Conservation (phyloP, 2,888 invertebrate genomes). For the Synergus laeviventris region DNA sequence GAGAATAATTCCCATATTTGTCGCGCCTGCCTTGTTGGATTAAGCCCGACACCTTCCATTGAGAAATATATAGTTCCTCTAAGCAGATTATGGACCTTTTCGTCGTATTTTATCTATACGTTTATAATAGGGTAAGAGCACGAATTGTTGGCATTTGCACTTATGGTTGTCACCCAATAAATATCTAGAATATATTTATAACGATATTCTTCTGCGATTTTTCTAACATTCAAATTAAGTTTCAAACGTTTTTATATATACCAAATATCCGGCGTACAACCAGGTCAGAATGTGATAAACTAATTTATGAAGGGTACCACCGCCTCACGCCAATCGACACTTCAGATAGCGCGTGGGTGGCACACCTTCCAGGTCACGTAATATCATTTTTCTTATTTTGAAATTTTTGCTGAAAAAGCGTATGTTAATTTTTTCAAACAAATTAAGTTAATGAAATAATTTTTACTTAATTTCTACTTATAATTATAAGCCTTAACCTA, state of each 20-base stretch:
- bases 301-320: slow-evolving; percentile 37
- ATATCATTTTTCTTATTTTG: slow-evolving; percentile 12
- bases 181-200: background rate
- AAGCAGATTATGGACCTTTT: background rate
- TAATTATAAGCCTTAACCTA: background rate
- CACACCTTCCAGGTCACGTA: slow-evolving; percentile 36
- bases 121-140: too few species aligned
- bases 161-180: too few species aligned
- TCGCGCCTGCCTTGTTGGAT: background rate
- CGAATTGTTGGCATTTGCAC: too few species aligned
- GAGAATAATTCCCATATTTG: background rate
- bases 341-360: slow-evolving; percentile 11
- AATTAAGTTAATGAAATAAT: background rate
- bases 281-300: slow-evolving; percentile 37
- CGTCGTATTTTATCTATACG: background rate
- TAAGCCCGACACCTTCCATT: background rate
- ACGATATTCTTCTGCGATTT: background rate
- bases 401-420: slow-evolving; percentile 2
- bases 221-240: background rate
- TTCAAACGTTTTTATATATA: background rate
- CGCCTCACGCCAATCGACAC: slow-evolving; percentile 28
- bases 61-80: background rate
- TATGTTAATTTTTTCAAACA: background rate
- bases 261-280: slow-evolving; percentile 5
- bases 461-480: background rate